Evolutionary conservation across 2,113 vertebrate species (phyloP), one percentile per base, ranked within the genome.

Genomic region (Tinamus guttatus): DNA sequence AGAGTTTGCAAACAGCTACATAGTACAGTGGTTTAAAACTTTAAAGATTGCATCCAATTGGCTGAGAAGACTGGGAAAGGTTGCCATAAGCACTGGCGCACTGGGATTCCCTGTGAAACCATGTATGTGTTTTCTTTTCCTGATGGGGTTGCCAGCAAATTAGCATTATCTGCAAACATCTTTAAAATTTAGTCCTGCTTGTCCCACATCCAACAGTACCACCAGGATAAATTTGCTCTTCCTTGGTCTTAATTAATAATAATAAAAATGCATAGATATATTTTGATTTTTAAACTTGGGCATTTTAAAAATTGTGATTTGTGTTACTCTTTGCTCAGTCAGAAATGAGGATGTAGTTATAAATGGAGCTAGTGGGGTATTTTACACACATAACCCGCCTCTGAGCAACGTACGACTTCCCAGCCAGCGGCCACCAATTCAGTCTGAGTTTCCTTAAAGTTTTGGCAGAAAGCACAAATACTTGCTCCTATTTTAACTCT

Each of bases 1-100:
- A 91, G 20, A 82, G 59, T 58, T 80, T 74, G 68, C 49, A 93
- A 85, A 83, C n/a, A 91, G 75, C 2, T 60, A 82, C 83, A 41
- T 25, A 82, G 68, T 16, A 47, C 4, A 36, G 32, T 51, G 75
- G 51, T 68, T 81, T 47, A 95, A 16, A 87, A 74, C 13, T 8
- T 54, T 85, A 41, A 73, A 83, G 36, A 91, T 74, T 69, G 43
- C 20, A 40, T 21, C 62, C 51, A 85, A 2, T 12, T 89, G 69
- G 5, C 25, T 76, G 45, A 67, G 58, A 89, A 49, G 67, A 87
- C 3, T 2, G 11, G 27, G 58, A 76, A 32, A 87, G 5, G 24
- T 1, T 85, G 16, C 17, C 20, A 19, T 11, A 51, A 16, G 47
- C 0, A 0, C 32, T 62, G 34, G 25, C 62, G 9, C n/a, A 60